Percentiles rank a stretch among this genome's conserved stretches.
phyloP scores from a whole-genome alignment of 2,888 invertebrate species.

The Caenorhabditis parvicauda region DNA sequence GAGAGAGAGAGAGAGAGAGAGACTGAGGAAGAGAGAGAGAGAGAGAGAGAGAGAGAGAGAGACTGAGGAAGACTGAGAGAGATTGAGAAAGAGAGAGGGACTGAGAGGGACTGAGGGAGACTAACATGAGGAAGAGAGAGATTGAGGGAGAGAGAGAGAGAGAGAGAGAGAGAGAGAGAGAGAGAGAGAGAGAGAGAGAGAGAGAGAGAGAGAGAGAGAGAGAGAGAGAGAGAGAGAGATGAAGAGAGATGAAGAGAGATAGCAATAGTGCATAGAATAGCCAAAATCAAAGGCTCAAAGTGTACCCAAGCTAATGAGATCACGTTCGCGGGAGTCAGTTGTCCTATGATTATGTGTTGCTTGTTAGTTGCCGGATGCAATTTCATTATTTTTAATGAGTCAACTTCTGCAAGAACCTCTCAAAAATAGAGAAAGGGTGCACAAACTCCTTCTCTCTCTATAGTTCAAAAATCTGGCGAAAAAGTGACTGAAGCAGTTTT shows the following conservation, averaged over 20 bases:
- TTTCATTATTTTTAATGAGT: constrained; percentile 13
- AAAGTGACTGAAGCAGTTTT: no score
- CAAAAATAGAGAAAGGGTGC: no score
- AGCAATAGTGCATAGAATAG: constrained; percentile 7
- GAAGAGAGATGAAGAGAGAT: constrained; percentile 8
- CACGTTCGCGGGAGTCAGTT: no score
- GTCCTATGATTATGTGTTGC: constrained; percentile 14
- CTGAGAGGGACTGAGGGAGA: not conserved
- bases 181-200: constrained; percentile 2
- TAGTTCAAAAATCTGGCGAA: no score
- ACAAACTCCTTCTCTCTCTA: no score
- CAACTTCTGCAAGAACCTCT: no score
- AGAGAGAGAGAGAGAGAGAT: constrained; percentile 5
- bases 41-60: constrained; percentile 2
- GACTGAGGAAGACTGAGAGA: not conserved
- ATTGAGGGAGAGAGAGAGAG: constrained; percentile 1
- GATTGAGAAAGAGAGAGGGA: not conserved
- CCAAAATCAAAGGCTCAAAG: constrained; percentile 18
- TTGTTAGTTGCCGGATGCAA: constrained; percentile 17
- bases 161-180: not conserved
- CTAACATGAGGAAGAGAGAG: constrained; percentile 1
- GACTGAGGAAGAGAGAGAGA: constrained; percentile 2
- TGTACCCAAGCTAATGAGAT: no score
- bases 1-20: constrained; percentile 5
- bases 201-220: not conserved